Base-by-base conservation (phyloP, 2,888 invertebrate species). In the Tachina grossa region DNA sequence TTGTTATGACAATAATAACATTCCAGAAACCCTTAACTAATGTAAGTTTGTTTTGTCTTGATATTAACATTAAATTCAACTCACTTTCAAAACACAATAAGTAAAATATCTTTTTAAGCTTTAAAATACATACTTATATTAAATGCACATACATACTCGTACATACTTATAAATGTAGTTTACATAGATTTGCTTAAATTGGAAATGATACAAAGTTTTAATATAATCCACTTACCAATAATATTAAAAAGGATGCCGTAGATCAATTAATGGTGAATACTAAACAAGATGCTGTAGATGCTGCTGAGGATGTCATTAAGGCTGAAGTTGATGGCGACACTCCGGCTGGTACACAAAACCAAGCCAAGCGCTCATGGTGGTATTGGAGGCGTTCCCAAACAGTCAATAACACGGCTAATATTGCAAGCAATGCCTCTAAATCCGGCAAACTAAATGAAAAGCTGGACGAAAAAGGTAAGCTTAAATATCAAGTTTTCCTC, bases 1-100 rank as follows among this genome's bases (percentile, higher is more conserved):
- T 98, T 91, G 95, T 99, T 89, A 95, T 98, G 91, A 97, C 97
- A 87, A 94, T 97, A 87, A 95, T 97, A 87, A 96, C 96, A 88
- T 99, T 97, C 94, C 96, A 97, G 90, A 95, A 97, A 89, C 96
- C 97, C 79, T 93, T 99, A 89, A 96, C 98, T 83, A 95, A 95
- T 91, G 96, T 96, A 92, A 93, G 93, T 91, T 65, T 69, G 47
- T 77, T 66, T 45, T 69, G 69, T 53, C 69, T 82, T 82, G 45
- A 11, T n/a, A 11, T 59, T 51, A 81, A 81, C 59, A 63, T 43
- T 19, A 43, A 59, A 69, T 0, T 59, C 4, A 59, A 59, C 13
- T 5, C 9, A 63, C 14, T 63, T 43, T 1, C 14, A 69, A 74
- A 31, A 22, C 31, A 68, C n/a, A n/a, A n/a, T n/a, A 14, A 59